Base-by-base conservation (phyloP, 2,113 vertebrate species). In the Grantiella picta region DNA sequence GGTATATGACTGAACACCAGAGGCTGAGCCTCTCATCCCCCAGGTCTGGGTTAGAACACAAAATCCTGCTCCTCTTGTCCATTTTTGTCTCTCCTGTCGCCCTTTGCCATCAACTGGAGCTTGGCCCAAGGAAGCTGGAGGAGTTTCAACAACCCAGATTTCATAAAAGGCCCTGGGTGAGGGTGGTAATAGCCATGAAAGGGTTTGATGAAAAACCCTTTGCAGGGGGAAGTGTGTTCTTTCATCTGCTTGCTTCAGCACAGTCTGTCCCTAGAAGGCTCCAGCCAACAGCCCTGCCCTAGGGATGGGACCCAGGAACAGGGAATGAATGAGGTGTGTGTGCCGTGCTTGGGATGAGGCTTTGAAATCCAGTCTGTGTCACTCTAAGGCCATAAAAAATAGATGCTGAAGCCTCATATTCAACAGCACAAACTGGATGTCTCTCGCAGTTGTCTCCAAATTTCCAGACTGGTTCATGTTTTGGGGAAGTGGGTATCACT, bases 251-350 rank as follows among this genome's bases (percentile, higher is more conserved):
- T 85, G 42, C 59, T 91, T 90, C 90, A 88, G 90, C 91, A 87
- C 36, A 50, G 70, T 72, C 84, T 54, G 92, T 79, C 81, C 82
- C 82, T 92, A 59, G 82, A 90, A 95, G 90, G 87, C 87, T 95
- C 47, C 68, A 96, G 87, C 78, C 94, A 95, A 75, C 73, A 91
- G 93, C 90, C 84, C 89, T 95, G 64, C 82, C 94, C 93, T 82
- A 11, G 80, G 78, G 75, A 72, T 33, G 24, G 23, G 66, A 79
- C 73, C 42, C 69, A 68, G 81, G 31, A 91, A 52, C 21, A 71
- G 2, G 18, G 86, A 78, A 28, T 36, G 86, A 78, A 28, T 36
- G 59, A 82, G 25, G 69, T 66, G 59, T 92, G 53, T 23, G 69
- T 53, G 80, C 49, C 19, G 7, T 12, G 12, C 50, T 82, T 71